A percentile compares a stretch with the other conserved stretches of the same genome.
Conservation (phyloP, 2,888 invertebrate genomes). For the Pristionchus exspectatus region DNA sequence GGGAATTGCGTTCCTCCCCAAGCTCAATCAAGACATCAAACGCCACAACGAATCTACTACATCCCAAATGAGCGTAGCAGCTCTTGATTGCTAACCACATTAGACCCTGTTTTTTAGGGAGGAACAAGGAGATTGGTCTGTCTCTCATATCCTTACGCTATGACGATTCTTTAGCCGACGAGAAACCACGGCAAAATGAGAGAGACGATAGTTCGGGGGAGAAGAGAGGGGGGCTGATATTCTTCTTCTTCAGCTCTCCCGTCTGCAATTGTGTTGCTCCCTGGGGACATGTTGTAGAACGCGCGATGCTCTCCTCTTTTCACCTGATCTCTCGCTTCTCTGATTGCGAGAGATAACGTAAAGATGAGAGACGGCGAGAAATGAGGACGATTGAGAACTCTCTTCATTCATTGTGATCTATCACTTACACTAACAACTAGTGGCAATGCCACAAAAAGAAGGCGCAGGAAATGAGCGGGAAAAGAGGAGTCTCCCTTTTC, state of each 20-base stretch:
- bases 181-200: no score
- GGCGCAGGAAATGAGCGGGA: no score
- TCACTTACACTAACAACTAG: no score
- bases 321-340: neutral
- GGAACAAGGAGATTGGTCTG: neutral
- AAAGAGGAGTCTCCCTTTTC: no score
- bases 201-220: no score
- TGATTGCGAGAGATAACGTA: neutral
- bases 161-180: neutral
- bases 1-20: neutral
- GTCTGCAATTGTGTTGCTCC: slow-evolving; percentile 21
- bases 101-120: neutral
- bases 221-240: neutral
- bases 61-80: neutral
- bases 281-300: slow-evolving; percentile 1
- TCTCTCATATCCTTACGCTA: neutral
- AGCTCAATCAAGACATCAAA: neutral
- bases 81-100: slow-evolving; percentile 28
- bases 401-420: no score
- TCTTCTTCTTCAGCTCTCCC: neutral
- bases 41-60: neutral
- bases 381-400: no score
- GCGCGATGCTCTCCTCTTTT: neutral
- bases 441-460: no score
- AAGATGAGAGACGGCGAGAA: neutral